Evolutionary conservation across 1,140 invertebrate species (phyloP).

Genomic region (Rhagoletis pomonella): DNA sequence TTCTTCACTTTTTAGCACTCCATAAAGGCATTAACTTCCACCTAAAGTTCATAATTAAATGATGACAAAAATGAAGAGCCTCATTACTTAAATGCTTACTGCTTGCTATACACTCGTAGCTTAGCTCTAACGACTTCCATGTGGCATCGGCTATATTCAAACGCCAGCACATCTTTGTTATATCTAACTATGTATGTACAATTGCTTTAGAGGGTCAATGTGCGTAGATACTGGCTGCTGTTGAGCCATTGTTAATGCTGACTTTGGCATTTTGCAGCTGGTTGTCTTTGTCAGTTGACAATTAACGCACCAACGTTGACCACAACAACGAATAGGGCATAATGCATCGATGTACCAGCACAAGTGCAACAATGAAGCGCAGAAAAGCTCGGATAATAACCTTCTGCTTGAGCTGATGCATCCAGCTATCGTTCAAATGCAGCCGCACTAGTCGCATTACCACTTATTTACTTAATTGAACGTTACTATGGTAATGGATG

Average conservation of each 20-base stretch:
- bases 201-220: not conserved
- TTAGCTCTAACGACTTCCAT: not conserved
- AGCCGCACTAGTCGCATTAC: not conserved
- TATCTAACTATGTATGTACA: not conserved
- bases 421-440: not conserved
- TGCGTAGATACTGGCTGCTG: not conserved
- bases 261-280: not conserved
- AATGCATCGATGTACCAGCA: not conserved
- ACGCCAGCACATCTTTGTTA: too few relatives aligned
- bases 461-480: conserved; percentile 31
- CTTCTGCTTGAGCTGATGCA: not conserved
- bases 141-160: too few relatives aligned
- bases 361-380: not conserved
- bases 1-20: too few relatives aligned
- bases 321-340: not conserved
- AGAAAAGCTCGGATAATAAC: not conserved
- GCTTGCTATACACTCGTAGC: not conserved
- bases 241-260: not conserved
- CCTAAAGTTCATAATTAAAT: not conserved
- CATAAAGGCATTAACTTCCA: too few relatives aligned
- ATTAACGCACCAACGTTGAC: not conserved
- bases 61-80: not conserved
- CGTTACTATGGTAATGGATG: conserved; percentile 28
- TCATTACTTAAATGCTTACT: not conserved
- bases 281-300: not conserved